A percentile compares a stretch with the other conserved stretches of the same genome.
phyloP scores from a whole-genome alignment of 2,888 invertebrate genomes.

The Ferrisia virgata region DNA sequence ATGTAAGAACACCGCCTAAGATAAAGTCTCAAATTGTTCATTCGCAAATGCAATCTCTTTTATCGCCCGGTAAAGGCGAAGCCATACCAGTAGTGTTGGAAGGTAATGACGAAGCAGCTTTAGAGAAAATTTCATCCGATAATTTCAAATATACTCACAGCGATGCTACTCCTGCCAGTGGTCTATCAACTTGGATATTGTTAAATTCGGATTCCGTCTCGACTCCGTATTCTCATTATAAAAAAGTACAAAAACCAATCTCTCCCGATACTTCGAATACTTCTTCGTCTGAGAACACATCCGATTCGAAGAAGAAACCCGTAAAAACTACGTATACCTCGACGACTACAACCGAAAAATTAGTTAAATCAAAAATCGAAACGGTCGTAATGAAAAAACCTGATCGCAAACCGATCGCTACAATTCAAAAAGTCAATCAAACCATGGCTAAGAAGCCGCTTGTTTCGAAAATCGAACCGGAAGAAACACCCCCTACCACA shows the following conservation, averaged over 20 bases:
- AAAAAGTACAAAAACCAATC: conserved; percentile 37
- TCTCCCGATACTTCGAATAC: background rate
- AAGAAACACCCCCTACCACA: conserved; percentile 35
- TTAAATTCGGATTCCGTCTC: conserved; percentile 58
- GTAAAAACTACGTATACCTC: conserved; percentile 32
- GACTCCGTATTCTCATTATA: conserved; percentile 47
- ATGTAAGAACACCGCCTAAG: conserved; percentile 64
- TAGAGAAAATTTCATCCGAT: conserved; percentile 52
- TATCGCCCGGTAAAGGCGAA: conserved; percentile 57
- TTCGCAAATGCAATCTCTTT: conserved; percentile 51
- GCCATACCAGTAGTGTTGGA: conserved; percentile 66
- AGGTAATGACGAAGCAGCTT: conserved; percentile 53
- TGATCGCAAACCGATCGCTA: conserved; percentile 47
- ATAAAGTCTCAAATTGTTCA: conserved; percentile 58
- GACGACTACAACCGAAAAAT: conserved; percentile 28
- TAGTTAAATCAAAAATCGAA: conserved; percentile 37
- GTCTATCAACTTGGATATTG: conserved; percentile 74
- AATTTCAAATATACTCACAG: conserved; percentile 45
- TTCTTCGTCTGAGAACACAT: background rate
- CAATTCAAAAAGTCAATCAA: conserved; percentile 48
- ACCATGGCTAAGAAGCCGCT: conserved; percentile 34
- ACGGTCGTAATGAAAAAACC: conserved; percentile 44
- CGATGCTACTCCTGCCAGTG: conserved; percentile 54
- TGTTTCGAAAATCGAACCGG: background rate
- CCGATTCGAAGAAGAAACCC: conserved; percentile 46